Evolutionary conservation across 2,888 invertebrate genomes (phyloP).

Genomic region (Aromia moschata): DNA sequence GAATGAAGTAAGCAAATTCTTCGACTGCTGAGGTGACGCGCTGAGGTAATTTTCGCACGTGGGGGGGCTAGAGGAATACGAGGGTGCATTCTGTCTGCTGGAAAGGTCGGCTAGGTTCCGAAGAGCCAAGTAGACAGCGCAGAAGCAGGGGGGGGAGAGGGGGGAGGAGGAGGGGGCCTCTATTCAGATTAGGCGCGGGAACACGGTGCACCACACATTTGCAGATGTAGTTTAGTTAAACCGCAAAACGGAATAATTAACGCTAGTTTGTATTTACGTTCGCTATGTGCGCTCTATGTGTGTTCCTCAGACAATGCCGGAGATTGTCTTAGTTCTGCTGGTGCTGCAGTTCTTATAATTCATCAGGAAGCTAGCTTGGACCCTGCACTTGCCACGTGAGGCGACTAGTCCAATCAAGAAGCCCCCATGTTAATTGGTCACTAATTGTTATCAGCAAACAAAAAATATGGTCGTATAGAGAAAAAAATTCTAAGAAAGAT

Average conservation of each 20-base stretch:
- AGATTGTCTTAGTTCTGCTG: constrained; percentile 24
- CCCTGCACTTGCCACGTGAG: no score
- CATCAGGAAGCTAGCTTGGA: not conserved
- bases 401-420: no score
- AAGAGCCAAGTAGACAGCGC: constrained; percentile 33
- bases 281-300: constrained; percentile 33
- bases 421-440: no score
- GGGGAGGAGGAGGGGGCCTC: constrained; percentile 44
- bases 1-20: no score
- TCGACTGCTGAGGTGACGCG: no score
- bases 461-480: no score
- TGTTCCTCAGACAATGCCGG: constrained; percentile 31
- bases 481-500: no score
- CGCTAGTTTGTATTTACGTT: constrained; percentile 51
- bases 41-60: constrained; percentile 1
- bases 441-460: no score
- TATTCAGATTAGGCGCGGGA: constrained; percentile 48
- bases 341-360: no score
- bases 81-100: constrained; percentile 30
- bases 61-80: constrained; percentile 23
- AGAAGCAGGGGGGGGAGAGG: no score
- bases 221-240: constrained; percentile 51
- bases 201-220: constrained; percentile 48
- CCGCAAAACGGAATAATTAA: constrained; percentile 52
- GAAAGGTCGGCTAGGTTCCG: constrained; percentile 33